Percentiles rank a stretch among this genome's conserved stretches.
phyloP scores from a whole-genome alignment of 2,113 vertebrate species.

The Arothron firmamentum region DNA sequence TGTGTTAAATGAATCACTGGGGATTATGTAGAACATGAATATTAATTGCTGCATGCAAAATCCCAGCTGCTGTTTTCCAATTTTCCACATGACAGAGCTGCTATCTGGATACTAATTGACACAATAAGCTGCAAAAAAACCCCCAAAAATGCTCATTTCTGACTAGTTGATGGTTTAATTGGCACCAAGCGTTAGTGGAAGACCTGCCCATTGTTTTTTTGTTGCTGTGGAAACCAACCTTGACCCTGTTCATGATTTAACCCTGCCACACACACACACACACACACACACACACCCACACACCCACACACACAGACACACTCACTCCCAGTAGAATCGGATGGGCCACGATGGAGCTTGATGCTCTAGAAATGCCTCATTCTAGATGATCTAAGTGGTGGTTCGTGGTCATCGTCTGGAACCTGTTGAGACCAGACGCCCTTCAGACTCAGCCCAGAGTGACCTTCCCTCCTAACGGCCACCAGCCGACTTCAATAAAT shows the following conservation, averaged over 20 bases:
- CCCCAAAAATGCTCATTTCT: not conserved
- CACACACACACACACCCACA: conserved; percentile 7
- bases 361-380: conserved; percentile 16
- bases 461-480: conserved; percentile 54
- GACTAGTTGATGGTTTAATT: not conserved
- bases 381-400: not conserved
- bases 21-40: conserved; percentile 68
- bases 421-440: conserved; percentile 31
- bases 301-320: not conserved
- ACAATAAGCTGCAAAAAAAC: conserved; percentile 1
- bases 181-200: not conserved
- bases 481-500: conserved; percentile 55
- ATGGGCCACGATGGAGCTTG: conserved; percentile 5
- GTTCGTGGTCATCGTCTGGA: not conserved
- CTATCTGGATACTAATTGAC: conserved; percentile 35
- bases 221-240: conserved; percentile 34
- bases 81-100: conserved; percentile 43
- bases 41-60: conserved; percentile 62
- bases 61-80: conserved; percentile 68
- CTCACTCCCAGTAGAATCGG: conserved; percentile 5
- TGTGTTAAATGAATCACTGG: conserved; percentile 66
- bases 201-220: not conserved
- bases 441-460: conserved; percentile 28
- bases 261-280: conserved; percentile 4
- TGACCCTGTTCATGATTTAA: conserved; percentile 18